Percentiles rank a stretch among this genome's conserved stretches.
These are phyloP conservation scores for Pyrochroa serraticornis DNA, from an alignment of 2,888 invertebrate genomes.

Conservation along the genomic window DNA sequence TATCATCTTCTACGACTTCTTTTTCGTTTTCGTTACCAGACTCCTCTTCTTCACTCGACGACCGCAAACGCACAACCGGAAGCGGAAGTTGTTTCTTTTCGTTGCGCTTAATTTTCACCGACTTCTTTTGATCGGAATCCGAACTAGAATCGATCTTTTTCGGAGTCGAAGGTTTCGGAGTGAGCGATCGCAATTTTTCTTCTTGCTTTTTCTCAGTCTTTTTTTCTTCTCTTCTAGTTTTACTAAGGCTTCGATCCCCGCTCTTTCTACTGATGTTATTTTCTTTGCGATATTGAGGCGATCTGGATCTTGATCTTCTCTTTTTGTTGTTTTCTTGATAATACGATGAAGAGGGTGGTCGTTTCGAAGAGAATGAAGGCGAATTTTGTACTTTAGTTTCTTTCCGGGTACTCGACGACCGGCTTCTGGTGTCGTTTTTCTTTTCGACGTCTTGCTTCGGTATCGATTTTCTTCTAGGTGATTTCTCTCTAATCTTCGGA, in stretches of 20 bases:
- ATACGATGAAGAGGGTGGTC: slow-evolving; percentile 4
- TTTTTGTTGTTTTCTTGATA: not conserved
- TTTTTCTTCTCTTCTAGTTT: not conserved
- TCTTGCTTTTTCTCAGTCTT: slow-evolving; percentile 9
- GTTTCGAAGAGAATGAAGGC: not conserved
- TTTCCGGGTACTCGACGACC: slow-evolving; percentile 34
- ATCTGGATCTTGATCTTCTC: not conserved
- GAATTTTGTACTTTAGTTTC: slow-evolving; percentile 20
- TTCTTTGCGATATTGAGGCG: not conserved
- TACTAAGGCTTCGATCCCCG: not conserved
- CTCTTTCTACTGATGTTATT: not conserved
- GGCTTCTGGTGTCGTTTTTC: slow-evolving; percentile 39
- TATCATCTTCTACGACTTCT: slow-evolving; percentile 68
- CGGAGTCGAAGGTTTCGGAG: slow-evolving; percentile 18
- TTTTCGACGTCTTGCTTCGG: slow-evolving; percentile 8
- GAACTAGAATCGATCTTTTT: slow-evolving; percentile 10
- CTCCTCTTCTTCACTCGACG: slow-evolving; percentile 66
- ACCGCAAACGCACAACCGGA: slow-evolving; percentile 62
- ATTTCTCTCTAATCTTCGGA: slow-evolving; percentile 22
- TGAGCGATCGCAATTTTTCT: slow-evolving; percentile 20
- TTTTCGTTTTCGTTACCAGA: slow-evolving; percentile 57
- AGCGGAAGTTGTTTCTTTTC: slow-evolving; percentile 13
- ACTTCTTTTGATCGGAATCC: slow-evolving; percentile 13
- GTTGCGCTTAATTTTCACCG: too few relatives aligned
- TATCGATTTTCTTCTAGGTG: slow-evolving; percentile 6